Percentiles rank a stretch among this genome's conserved stretches.
These are phyloP conservation scores for Orthosia gracilis DNA, from an alignment of 2,888 invertebrate species.

Conservation along the genomic window DNA sequence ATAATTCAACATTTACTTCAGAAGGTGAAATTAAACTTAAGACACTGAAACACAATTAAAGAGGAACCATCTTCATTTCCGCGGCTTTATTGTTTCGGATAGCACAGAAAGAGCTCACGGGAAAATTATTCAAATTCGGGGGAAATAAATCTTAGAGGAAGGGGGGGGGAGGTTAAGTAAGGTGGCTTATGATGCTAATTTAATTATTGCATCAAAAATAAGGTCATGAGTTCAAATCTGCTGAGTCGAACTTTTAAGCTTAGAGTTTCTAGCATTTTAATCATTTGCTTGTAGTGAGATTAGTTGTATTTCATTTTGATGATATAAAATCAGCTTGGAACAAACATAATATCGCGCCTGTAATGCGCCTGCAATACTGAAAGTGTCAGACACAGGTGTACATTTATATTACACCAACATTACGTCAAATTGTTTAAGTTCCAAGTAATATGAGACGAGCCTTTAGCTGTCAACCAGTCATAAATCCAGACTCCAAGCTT, in stretches of 20 bases:
- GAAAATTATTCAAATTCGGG: conserved; percentile 64
- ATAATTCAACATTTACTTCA: too few species aligned
- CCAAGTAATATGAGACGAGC: too few species aligned
- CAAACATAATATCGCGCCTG: too few species aligned
- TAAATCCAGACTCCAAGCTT: too few species aligned
- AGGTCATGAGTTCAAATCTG: conserved; percentile 32
- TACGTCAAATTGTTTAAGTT: too few species aligned
- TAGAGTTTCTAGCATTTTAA: conserved; percentile 1
- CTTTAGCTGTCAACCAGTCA: too few species aligned
- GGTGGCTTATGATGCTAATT: conserved; percentile 50
- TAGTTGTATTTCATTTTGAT: not conserved
- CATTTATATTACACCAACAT: too few species aligned
- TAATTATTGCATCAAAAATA: conserved; percentile 41
- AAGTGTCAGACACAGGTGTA: too few species aligned
- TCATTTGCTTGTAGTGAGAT: conserved; percentile 3
- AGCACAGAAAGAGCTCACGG: conserved; percentile 60
- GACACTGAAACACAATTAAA: conserved; percentile 61
- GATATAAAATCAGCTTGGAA: not conserved
- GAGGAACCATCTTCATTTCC: conserved; percentile 68
- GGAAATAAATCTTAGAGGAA: conserved; percentile 47
- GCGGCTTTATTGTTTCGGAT: conserved; percentile 68
- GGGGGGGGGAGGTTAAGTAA: conserved; percentile 1
- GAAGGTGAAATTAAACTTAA: not conserved
- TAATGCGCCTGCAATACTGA: too few species aligned
- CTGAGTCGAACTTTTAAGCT: conserved; percentile 4